A percentile compares a stretch with the other conserved stretches of the same genome.
These are phyloP conservation scores for Proisotoma minuta DNA, from an alignment of 2,888 invertebrate genomes.

Conservation along the genomic window DNA sequence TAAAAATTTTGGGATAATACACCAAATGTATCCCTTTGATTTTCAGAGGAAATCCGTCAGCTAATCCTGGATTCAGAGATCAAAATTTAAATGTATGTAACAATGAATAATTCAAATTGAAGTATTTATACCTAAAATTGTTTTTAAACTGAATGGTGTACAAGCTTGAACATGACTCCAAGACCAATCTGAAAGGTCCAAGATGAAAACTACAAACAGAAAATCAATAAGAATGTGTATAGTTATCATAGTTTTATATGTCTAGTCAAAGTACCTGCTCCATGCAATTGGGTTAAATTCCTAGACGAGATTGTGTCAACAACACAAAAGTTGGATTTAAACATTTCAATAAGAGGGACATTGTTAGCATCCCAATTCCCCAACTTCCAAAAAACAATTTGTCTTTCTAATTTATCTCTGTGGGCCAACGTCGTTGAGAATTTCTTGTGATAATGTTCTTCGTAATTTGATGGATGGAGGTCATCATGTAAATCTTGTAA, in stretches of 20 bases:
- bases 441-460: neutral
- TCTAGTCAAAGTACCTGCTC: no score
- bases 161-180: neutral
- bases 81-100: no score
- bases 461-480: neutral
- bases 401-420: neutral
- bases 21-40: constrained; percentile 5
- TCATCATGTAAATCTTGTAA: neutral
- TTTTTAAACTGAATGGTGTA: neutral
- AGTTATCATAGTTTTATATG: no score
- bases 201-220: neutral
- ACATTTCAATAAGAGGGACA: neutral
- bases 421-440: neutral
- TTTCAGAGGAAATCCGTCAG: constrained; percentile 5
- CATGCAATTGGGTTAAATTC: neutral
- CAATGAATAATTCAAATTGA: no score
- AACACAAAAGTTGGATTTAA: neutral
- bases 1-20: neutral
- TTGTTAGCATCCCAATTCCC: neutral
- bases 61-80: no score
- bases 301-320: neutral
- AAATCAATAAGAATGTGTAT: no score
- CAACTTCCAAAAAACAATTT: neutral
- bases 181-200: neutral
- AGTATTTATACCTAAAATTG: neutral